Base-by-base conservation (phyloP, 2,888 invertebrate species). In the Malachius bipustulatus region DNA sequence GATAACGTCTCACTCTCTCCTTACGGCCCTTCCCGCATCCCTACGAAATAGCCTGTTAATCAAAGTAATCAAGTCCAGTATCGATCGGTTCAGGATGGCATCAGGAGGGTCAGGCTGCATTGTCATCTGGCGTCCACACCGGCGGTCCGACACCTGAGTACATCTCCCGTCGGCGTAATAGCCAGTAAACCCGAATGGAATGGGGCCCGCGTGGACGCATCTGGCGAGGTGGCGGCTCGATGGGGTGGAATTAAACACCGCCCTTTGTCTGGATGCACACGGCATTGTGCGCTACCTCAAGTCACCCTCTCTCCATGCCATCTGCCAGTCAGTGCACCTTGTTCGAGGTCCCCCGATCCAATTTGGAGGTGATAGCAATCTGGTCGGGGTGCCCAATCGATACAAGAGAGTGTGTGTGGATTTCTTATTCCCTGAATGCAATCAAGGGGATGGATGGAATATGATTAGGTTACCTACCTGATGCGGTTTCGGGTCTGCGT, bases 131-230 rank as follows among this genome's bases (percentile, higher is more conserved):
- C n/a, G n/a, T n/a, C n/a, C n/a, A n/a, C 60, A 47, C 49, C 56
- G 60, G 50, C 53, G 56, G 56, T 46, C 47, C 57, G 51, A 62
- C 63, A 63, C 63, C 63, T 63, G 63, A 63, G 62, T 59, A 61
- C 62, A 62, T 60, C 59, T 59, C 51, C 58, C 57, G 52, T 47
- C 47, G 58, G 57, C 54, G 55, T 59, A 58, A 62, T 58, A 48
- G 56, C 51, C 55, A 57, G 57, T 60, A 61, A 61, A 63, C 60
- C 59, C 56, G 57, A 62, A 60, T 59, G 55, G 57, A 59, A 62
- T 60, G 52, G 13, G 30, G 45, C 47, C 50, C 53, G 55, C 52
- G 56, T 54, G 57, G 58, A 48, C 61, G 57, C 63, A 63, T 63
- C 63, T 63, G 63, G 61, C 57, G 49, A 52, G 50, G 49, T 49